Evolutionary conservation across 2,888 invertebrate species (phyloP).

Genomic region (Leptothorax acervorum): DNA sequence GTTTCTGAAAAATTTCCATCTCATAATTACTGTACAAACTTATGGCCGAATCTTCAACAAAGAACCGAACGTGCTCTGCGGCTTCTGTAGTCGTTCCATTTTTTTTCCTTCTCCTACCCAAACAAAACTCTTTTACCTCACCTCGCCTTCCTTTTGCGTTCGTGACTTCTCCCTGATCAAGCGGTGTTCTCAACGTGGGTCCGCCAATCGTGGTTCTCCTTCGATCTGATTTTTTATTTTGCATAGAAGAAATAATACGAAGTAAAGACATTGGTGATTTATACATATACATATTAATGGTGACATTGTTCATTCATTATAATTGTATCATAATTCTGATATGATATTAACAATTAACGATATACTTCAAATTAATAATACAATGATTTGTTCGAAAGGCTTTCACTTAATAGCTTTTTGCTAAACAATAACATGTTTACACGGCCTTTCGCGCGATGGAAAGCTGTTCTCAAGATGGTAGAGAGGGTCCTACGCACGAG

Average conservation of each 20-base stretch:
- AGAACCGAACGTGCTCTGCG: constrained; percentile 66
- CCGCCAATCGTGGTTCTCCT: not conserved
- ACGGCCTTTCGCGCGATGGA: not conserved
- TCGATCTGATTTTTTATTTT: not conserved
- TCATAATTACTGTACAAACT: constrained; percentile 63
- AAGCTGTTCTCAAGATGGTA: constrained; percentile 17
- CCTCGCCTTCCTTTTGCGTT: constrained; percentile 69
- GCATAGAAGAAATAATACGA: not conserved
- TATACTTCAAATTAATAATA: not conserved
- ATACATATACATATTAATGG: not conserved
- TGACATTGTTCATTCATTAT: not conserved
- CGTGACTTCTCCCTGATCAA: constrained; percentile 70
- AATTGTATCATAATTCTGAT: not conserved
- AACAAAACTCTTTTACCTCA: constrained; percentile 76
- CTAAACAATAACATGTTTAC: constrained; percentile 19
- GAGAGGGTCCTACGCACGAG: constrained; percentile 40
- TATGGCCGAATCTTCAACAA: constrained; percentile 69
- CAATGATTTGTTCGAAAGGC: not conserved
- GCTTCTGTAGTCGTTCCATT: constrained; percentile 73
- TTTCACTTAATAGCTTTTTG: constrained; percentile 20
- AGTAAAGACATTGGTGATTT: not conserved
- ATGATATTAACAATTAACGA: constrained; percentile 2
- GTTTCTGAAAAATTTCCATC: constrained; percentile 53
- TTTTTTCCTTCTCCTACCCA: constrained; percentile 68
- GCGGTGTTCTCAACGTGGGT: constrained; percentile 70